Conservation (phyloP, 2,888 invertebrate species). For the Stenodema calcarata region DNA sequence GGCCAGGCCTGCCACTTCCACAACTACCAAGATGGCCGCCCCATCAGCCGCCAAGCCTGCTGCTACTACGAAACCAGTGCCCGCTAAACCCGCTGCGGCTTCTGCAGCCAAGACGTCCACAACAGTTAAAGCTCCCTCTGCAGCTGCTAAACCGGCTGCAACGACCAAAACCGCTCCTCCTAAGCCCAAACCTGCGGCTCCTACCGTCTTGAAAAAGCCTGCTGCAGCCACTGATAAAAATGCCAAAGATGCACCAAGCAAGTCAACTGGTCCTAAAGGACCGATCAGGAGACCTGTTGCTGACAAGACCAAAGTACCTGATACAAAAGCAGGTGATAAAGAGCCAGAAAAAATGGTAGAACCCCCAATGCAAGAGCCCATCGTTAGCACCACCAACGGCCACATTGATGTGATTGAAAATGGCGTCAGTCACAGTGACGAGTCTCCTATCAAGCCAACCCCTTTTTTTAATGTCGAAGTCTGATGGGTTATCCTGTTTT, state of each 20-base stretch:
- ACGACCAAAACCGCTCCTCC: constrained; percentile 52
- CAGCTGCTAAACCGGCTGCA: constrained; percentile 51
- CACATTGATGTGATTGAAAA: constrained; percentile 49
- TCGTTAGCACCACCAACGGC: constrained; percentile 53
- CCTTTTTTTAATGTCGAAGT: constrained; percentile 15
- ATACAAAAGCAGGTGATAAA: not conserved
- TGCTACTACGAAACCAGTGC: constrained; percentile 53
- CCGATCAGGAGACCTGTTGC: constrained; percentile 21
- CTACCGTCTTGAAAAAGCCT: constrained; percentile 59
- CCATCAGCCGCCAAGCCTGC: constrained; percentile 54
- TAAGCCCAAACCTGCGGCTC: constrained; percentile 57
- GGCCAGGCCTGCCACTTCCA: constrained; percentile 54
- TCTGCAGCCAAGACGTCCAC: constrained; percentile 59
- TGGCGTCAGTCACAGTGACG: constrained; percentile 23
- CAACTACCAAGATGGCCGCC: constrained; percentile 43
- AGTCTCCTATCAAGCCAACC: constrained; percentile 14
- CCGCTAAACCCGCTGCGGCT: constrained; percentile 38
- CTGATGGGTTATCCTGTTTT: constrained; percentile 9
- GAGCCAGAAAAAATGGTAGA: not conserved
- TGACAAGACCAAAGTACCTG: constrained; percentile 36
- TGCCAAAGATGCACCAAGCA: constrained; percentile 73
- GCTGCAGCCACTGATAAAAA: constrained; percentile 66
- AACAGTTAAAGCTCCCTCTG: constrained; percentile 51
- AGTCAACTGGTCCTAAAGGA: constrained; percentile 63
- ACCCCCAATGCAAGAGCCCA: constrained; percentile 47